Percentiles rank a stretch among this genome's conserved stretches.
Conservation (phyloP, 2,888 invertebrate species). For the Drosophila colorata region DNA sequence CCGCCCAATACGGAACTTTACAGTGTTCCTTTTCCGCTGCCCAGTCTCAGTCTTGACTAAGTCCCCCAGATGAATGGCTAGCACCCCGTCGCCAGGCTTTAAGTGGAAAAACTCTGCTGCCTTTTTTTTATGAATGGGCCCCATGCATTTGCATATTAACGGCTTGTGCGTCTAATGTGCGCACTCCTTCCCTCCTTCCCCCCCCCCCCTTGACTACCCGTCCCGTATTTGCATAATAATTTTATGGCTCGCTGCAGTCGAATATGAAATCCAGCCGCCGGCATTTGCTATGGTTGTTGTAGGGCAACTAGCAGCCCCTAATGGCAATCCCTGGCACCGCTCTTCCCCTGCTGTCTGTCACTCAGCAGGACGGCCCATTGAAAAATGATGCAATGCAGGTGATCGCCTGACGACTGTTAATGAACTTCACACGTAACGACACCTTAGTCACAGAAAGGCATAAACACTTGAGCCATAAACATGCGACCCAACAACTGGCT, state of each 20-base stretch:
- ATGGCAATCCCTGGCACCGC: slow-evolving; percentile 30
- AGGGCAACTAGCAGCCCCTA: slow-evolving; percentile 64
- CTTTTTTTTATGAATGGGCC: slow-evolving; percentile 50
- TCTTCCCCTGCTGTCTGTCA: slow-evolving; percentile 5
- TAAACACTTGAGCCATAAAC: slow-evolving; percentile 20
- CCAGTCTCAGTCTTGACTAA: slow-evolving; percentile 47
- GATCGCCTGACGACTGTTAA: slow-evolving; percentile 63
- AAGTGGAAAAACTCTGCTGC: slow-evolving; percentile 32
- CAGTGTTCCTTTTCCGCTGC: slow-evolving; percentile 48
- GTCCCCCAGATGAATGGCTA: slow-evolving; percentile 42
- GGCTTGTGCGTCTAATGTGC: slow-evolving; percentile 79
- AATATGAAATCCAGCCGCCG: slow-evolving; percentile 63
- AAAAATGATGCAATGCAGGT: slow-evolving; percentile 61
- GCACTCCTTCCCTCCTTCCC: slow-evolving; percentile 35
- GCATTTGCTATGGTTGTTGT: slow-evolving; percentile 58
- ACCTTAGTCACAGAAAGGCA: neutral
- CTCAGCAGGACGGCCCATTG: slow-evolving; percentile 45
- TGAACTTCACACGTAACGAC: slow-evolving; percentile 60
- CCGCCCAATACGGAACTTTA: slow-evolving; percentile 8
- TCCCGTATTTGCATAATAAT: slow-evolving; percentile 76
- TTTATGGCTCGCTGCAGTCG: slow-evolving; percentile 78
- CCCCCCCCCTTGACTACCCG: slow-evolving; percentile 1
- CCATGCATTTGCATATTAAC: slow-evolving; percentile 77
- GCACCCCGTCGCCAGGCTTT: slow-evolving; percentile 42
- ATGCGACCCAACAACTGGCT: slow-evolving; percentile 26